Conservation (phyloP, 1,140 invertebrate genomes). For the Lerema accius region DNA sequence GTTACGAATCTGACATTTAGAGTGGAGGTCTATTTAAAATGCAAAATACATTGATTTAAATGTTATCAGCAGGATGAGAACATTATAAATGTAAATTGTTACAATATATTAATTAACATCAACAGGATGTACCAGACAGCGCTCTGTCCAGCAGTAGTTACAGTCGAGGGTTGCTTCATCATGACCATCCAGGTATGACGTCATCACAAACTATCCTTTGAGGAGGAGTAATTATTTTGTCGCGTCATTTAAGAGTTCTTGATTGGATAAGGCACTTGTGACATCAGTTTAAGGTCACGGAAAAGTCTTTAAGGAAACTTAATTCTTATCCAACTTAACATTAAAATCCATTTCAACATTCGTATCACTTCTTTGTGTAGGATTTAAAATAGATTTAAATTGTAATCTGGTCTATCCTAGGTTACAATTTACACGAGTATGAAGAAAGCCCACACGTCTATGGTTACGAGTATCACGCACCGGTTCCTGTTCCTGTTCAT, state of each 20-base stretch:
- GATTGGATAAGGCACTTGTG: too few relatives aligned
- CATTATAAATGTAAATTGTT: not conserved
- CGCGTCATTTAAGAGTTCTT: too few relatives aligned
- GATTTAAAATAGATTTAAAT: not conserved
- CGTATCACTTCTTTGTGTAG: too few relatives aligned
- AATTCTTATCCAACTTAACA: too few relatives aligned
- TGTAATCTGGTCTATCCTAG: constrained; percentile 32
- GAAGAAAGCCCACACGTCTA: constrained; percentile 55
- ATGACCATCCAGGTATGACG: constrained; percentile 53
- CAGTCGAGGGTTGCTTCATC: constrained; percentile 56
- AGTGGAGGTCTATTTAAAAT: too few relatives aligned
- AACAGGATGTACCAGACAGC: constrained; percentile 60
- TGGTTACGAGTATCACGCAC: constrained; percentile 53
- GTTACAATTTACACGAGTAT: constrained; percentile 54
- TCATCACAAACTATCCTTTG: not conserved
- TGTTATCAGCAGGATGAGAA: too few relatives aligned
- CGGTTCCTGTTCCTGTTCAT: constrained; percentile 41
- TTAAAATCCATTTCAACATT: too few relatives aligned
- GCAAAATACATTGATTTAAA: too few relatives aligned
- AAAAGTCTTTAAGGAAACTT: too few relatives aligned
- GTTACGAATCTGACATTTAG: too few relatives aligned
- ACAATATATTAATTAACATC: not conserved
- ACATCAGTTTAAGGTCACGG: too few relatives aligned
- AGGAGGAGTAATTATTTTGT: not conserved
- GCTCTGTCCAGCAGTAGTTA: constrained; percentile 57